phyloP scores from a whole-genome alignment of 2,797 vertebrate genomes.

The Xenops minutus region DNA sequence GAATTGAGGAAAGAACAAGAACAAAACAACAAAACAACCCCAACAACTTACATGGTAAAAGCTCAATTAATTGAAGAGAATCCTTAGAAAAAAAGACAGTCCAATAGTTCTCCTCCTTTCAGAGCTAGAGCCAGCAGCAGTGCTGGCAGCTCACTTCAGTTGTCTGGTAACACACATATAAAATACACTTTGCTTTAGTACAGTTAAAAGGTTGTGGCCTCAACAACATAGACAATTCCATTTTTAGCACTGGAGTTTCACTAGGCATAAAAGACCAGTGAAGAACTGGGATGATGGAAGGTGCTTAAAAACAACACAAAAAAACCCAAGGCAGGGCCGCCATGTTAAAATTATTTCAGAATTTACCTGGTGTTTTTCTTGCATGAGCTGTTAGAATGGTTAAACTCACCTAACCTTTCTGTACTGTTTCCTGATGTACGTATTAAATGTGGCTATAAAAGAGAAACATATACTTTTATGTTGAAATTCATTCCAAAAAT shows the following conservation, averaged over 20 bases:
- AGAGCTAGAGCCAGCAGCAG: neutral
- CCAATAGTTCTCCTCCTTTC: neutral
- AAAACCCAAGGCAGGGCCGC: neutral
- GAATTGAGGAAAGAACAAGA: neutral
- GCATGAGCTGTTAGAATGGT: slow-evolving; percentile 13
- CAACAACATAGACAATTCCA: neutral
- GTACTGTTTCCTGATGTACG: neutral
- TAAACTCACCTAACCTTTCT: slow-evolving; percentile 44
- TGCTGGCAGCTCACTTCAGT: neutral
- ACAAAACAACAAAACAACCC: neutral
- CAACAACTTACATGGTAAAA: neutral
- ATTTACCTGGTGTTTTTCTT: slow-evolving; percentile 13
- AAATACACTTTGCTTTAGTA: neutral
- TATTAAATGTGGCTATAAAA: slow-evolving; percentile 21
- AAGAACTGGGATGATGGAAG: neutral
- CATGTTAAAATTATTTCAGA: neutral
- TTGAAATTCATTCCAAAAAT: neutral
- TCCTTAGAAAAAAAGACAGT: neutral
- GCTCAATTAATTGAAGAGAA: neutral
- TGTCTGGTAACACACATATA: neutral
- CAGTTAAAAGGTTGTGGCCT: neutral
- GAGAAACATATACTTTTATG: neutral
- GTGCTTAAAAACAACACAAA: neutral
- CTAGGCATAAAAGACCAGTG: neutral
- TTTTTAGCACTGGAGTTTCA: slow-evolving; percentile 43